A percentile compares a stretch with the other conserved stretches of the same genome.
phyloP scores from a whole-genome alignment of 1,140 invertebrate species.

The Listronotus oregonensis region DNA sequence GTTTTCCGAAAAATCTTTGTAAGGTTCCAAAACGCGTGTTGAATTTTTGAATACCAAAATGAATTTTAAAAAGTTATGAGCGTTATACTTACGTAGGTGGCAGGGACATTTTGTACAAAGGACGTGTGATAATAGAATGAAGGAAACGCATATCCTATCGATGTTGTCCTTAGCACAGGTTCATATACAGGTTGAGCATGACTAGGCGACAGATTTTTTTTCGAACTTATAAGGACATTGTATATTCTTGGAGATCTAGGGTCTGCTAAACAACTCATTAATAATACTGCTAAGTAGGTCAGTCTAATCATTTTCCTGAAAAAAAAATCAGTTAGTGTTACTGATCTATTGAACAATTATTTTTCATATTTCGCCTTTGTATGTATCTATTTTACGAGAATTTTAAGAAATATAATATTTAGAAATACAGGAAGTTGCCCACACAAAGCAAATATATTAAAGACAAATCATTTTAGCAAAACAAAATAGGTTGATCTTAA shows the following conservation, averaged over 20 bases:
- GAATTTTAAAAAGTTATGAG: neutral
- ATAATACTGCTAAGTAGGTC: conserved; percentile 19
- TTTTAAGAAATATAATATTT: too few relatives aligned
- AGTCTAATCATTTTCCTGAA: conserved; percentile 23
- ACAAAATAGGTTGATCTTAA: too few relatives aligned
- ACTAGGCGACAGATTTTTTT: conserved; percentile 74
- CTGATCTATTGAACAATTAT: neutral
- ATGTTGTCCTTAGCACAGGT: conserved; percentile 66
- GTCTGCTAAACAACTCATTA: conserved; percentile 21
- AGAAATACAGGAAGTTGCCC: too few relatives aligned
- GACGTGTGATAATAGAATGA: conserved; percentile 45
- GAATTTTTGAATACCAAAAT: conserved; percentile 3
- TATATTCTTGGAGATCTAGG: conserved; percentile 70
- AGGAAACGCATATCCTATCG: conserved; percentile 62
- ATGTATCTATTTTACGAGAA: too few relatives aligned
- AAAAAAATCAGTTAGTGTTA: conserved; percentile 3
- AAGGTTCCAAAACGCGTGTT: too few relatives aligned
- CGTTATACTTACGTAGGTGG: conserved; percentile 23
- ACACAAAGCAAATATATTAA: too few relatives aligned
- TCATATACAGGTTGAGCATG: conserved; percentile 74
- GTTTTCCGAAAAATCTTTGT: too few relatives aligned
- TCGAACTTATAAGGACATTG: conserved; percentile 76
- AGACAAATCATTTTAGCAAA: too few relatives aligned
- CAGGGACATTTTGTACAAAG: conserved; percentile 16
- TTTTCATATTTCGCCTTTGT: too few relatives aligned